Evolutionary conservation across 2,888 invertebrate species (phyloP).

Genomic region (Nineta flava): DNA sequence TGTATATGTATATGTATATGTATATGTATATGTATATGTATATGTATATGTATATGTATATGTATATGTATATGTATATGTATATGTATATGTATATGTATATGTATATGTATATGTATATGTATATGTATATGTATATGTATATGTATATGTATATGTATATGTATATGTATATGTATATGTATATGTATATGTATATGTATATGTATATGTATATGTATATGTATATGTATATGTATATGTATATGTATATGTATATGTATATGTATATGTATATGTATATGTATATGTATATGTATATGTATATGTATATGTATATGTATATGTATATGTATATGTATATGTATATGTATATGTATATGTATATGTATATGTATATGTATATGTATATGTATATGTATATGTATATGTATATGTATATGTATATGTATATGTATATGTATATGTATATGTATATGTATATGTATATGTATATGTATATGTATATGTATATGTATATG

Average conservation of each 20-base stretch:
- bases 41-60: slow-evolving; percentile 1
- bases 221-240: not conserved
- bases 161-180: not conserved
- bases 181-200: not conserved
- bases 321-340: not conserved
- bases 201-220: not conserved
- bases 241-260: too few relatives aligned
- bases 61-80: slow-evolving; percentile 4
- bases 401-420: not conserved
- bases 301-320: not conserved
- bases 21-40: not conserved
- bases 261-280: not conserved
- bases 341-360: not conserved
- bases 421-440: not conserved
- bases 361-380: not conserved
- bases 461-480: too few relatives aligned
- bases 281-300: not conserved
- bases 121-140: slow-evolving; percentile 4
- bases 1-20: not conserved
- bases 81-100: slow-evolving; percentile 6
- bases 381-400: slow-evolving; percentile 1
- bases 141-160: slow-evolving; percentile 7
- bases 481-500: too few relatives aligned
- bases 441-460: too few relatives aligned
- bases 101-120: not conserved